Evolutionary conservation across 2,797 vertebrate species (phyloP).

Genomic region (Meriones psammophilus): DNA sequence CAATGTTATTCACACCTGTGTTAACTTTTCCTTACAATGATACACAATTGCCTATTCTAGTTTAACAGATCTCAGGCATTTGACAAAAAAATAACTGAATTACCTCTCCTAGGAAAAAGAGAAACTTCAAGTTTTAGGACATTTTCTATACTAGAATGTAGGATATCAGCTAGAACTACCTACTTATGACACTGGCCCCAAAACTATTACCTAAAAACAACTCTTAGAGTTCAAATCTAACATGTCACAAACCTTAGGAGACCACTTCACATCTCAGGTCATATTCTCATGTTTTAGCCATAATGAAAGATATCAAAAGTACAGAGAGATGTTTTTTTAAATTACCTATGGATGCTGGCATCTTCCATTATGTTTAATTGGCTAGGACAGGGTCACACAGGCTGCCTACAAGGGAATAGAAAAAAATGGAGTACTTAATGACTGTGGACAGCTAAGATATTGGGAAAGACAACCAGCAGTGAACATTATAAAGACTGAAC

Average conservation of each 20-base stretch:
- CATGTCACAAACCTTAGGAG: not conserved
- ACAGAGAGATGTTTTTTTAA: not conserved
- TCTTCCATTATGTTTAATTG: not conserved
- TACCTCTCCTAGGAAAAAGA: not conserved
- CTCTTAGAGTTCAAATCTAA: not conserved
- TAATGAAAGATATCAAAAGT: not conserved
- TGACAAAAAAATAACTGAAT: not conserved
- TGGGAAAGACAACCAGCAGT: not conserved
- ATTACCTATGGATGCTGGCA: not conserved
- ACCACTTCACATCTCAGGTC: not conserved
- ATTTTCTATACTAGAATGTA: not conserved
- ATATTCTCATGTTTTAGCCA: not conserved
- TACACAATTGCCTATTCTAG: too few species aligned
- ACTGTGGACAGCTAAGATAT: not conserved
- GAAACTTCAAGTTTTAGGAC: not conserved
- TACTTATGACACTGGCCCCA: not conserved
- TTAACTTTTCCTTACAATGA: not conserved
- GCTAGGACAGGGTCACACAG: not conserved
- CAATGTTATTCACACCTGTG: not conserved
- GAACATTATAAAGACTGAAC: not conserved
- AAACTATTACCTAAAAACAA: not conserved
- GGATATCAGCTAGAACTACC: not conserved
- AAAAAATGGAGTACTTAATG: not conserved
- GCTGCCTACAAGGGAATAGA: not conserved
- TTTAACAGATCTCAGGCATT: not conserved